A percentile compares a stretch with the other conserved stretches of the same genome.
Evolutionary conservation across 2,888 invertebrate species (phyloP).

Genomic region (Julus scandinavius): DNA sequence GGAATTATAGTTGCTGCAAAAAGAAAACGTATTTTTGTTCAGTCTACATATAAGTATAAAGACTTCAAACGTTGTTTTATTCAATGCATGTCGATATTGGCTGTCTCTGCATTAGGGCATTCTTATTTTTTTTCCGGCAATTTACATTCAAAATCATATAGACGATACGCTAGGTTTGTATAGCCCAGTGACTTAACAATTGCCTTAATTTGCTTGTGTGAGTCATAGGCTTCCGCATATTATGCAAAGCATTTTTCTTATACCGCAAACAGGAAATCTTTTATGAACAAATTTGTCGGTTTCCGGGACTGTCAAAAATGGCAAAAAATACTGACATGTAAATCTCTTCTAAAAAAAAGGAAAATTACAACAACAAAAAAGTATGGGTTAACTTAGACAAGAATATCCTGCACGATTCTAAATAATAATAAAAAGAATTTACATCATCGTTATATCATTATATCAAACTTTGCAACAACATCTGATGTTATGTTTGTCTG

Average conservation of each 20-base stretch:
- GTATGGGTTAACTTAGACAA: no score
- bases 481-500: no score
- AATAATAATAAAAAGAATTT: no score
- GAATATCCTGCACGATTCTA: no score
- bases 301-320: not conserved
- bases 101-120: not conserved
- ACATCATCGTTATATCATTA: no score
- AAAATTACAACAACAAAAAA: not conserved
- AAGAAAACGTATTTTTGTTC: not conserved
- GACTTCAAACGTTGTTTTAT: not conserved
- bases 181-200: not conserved
- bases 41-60: not conserved
- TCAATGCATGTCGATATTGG: not conserved
- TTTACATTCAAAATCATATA: not conserved
- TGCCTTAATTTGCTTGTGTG: not conserved
- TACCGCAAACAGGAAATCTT: slow-evolving; percentile 11
- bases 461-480: no score
- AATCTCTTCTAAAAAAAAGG: not conserved
- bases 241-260: not conserved
- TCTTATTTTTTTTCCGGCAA: not conserved
- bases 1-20: not conserved
- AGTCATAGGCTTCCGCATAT: not conserved
- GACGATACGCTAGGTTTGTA: not conserved
- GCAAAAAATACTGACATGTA: not conserved
- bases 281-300: not conserved